A percentile compares a stretch with the other conserved stretches of the same genome.
Evolutionary conservation across 2,888 invertebrate genomes (phyloP).

Genomic region (Griposia aprilina): DNA sequence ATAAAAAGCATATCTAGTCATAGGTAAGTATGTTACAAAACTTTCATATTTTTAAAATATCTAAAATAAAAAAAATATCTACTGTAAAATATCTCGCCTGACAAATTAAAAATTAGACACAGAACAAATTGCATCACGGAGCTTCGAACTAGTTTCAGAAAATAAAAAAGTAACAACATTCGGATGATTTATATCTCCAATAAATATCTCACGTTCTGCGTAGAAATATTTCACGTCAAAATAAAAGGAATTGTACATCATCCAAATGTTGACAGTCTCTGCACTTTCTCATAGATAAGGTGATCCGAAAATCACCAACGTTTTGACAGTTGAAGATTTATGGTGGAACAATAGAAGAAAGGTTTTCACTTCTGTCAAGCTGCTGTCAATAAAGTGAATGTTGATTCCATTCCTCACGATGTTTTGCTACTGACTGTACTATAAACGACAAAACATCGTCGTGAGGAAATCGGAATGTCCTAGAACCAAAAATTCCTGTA

Average conservation of each 20-base stretch:
- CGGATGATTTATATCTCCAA: conserved; percentile 36
- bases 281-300: conserved; percentile 48
- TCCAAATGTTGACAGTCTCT: conserved; percentile 26
- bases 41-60: conserved; percentile 10
- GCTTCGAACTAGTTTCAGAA: conserved; percentile 17
- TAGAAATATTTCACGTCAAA: conserved; percentile 40
- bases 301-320: conserved; percentile 23
- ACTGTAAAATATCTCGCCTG: not conserved
- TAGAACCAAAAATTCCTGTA: no score
- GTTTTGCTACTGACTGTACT: no score
- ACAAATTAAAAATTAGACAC: conserved; percentile 3
- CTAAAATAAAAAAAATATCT: not conserved
- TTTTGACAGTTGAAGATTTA: conserved; percentile 37
- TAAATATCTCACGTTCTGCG: conserved; percentile 20
- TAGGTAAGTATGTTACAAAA: not conserved
- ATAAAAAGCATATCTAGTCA: no score
- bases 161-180: conserved; percentile 11
- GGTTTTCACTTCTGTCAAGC: conserved; percentile 24
- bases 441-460: not conserved
- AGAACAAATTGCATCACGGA: conserved; percentile 21
- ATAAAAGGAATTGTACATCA: conserved; percentile 44
- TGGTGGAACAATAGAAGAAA: conserved; percentile 44
- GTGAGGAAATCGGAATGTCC: not conserved
- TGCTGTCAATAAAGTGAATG: not conserved
- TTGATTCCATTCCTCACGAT: not conserved